Base-by-base conservation (phyloP, 2,797 vertebrate species). In the Clamator glandarius region DNA sequence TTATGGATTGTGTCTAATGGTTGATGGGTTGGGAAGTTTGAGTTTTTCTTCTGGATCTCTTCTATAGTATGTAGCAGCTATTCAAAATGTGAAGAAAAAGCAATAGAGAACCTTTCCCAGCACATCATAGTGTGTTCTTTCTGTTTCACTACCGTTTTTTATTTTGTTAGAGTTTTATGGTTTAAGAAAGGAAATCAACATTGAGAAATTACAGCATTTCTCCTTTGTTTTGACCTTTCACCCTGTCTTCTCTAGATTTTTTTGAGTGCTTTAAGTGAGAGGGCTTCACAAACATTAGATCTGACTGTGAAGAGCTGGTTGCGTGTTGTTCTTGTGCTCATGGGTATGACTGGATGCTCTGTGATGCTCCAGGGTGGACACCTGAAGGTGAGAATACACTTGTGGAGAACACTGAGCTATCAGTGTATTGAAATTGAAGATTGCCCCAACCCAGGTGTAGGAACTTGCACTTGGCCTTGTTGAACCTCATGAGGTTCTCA, bases 1-100 rank as follows among this genome's bases (percentile, higher is more conserved):
- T 31, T 46, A 2, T 0, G 26, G 31, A 3, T 74, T 48, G 6
- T 50, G 23, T 58, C 41, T 36, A 0, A 0, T 33, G 29, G 12
- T 20, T 64, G 74, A 12, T 62, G 66, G 12, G 8, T 24, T 77
- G 12, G 26, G 48, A 69, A 76, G 15, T 9, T 3, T 6, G 35
- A 79, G 23, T 9, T 79, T 51, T 82, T 64, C 16, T 51, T 59
- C 39, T 46, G 21, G 8, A 11, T 31, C 6, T 82, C 29, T 12
- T 25, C 23, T 50, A 5, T 16, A 23, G 5, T 31, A 18, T 2
- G 0, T 39, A 9, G n/a, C 74, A 89, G 29, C n/a, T 83, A 1
- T 66, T 79, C 25, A 41, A 35, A 83, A 44, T 74, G 28, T 11
- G 73, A 70, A 61, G 26, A 57, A 36, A 31, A 50, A 39, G 5